Evolutionary conservation across 1,140 invertebrate species (phyloP), one percentile per base, ranked within the genome.

Genomic region (Oscheius sp.): DNA sequence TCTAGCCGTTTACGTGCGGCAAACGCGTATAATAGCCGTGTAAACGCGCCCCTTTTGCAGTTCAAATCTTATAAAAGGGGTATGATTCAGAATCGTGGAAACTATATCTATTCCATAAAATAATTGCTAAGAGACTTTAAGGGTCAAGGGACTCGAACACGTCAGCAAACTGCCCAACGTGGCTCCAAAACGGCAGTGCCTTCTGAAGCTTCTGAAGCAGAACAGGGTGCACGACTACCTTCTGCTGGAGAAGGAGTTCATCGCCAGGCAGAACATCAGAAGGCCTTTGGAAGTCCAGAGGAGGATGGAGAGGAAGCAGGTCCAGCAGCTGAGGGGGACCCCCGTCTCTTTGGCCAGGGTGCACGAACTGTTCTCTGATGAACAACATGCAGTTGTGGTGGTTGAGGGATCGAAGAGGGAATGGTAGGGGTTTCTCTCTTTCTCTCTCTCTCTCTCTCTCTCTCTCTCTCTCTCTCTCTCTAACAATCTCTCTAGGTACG

Each of bases 341-440:
- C 79, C 79, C 3, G 79, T 67, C n/a, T 68, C 73, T 20, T 46
- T 81, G 10, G 79, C 79, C 4, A 18, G 79, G 32, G 66, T 79
- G 23, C 75, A 80, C 29, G 79, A 79, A 36, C 72, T 79, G 1
- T 81, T 79, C 63, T 58, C 81, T 28, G 79, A 79, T 66, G 79
- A 79, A 34, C 29, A 78, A 68, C 79, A 79, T 38, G 78, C 78
- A 0, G 78, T 79, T 15, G 78, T 79, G 0, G 70, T 79, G 1
- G 70, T 81, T 18, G 78, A 79, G 55, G 79, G 79, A 28, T 64
- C 29, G 15, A 78, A 79, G 31, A 7, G 79, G 20, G 79, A 79
- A 42, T 79, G 75, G 68, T 62, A 10, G 38, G 38, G 10, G n/a
- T 42, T 42, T 10, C 38, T 42, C 10, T 42, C 10, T 42, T n/a